Conservation (phyloP, 2,113 vertebrate species). For the Nicator chloris region DNA sequence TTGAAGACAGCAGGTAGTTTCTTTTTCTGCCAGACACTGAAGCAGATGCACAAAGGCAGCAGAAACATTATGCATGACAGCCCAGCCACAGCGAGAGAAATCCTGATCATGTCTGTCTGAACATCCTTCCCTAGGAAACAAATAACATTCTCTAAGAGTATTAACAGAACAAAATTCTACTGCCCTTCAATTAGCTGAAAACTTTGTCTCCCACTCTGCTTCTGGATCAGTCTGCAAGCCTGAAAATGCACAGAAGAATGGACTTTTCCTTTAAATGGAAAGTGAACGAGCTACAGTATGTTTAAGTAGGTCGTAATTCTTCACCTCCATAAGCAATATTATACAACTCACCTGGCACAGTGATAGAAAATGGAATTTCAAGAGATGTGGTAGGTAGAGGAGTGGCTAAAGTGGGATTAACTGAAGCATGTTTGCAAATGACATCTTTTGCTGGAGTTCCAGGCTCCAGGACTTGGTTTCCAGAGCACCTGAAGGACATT, state of each 20-base stretch:
- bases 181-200: background rate
- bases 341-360: background rate
- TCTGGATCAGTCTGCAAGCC: background rate
- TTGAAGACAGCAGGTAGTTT: slow-evolving; percentile 53
- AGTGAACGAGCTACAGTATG: background rate
- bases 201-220: background rate
- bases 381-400: background rate
- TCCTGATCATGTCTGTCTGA: background rate
- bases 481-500: slow-evolving; percentile 60
- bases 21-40: slow-evolving; percentile 20
- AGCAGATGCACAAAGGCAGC: background rate
- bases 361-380: background rate
- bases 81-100: background rate
- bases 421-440: background rate
- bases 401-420: background rate
- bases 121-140: slow-evolving; percentile 1
- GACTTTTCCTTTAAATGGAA: background rate
- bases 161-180: background rate
- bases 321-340: background rate
- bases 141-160: background rate
- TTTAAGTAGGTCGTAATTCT: background rate
- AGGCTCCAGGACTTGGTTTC: background rate
- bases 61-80: background rate
- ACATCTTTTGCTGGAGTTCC: slow-evolving; percentile 65
- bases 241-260: background rate